These are phyloP conservation scores for Mycogona germanica DNA, from an alignment of 2,888 invertebrate genomes.

Conservation along the genomic window DNA sequence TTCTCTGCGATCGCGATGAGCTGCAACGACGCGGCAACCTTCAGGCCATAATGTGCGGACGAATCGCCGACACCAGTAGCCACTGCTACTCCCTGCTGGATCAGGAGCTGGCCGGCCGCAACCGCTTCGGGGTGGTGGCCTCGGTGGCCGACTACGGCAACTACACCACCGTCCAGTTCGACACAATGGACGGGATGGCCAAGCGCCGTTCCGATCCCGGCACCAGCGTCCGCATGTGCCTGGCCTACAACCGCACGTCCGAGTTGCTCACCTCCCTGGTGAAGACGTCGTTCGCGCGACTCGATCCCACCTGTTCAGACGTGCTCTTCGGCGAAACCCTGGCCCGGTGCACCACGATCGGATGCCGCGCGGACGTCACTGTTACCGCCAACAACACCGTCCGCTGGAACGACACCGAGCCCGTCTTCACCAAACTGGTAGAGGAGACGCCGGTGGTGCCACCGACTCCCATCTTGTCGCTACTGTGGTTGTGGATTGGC, in stretches of 20 bases:
- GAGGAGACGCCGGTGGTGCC: too few species aligned
- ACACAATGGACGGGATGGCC: too few species aligned
- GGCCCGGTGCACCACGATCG: not conserved
- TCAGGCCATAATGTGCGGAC: too few species aligned
- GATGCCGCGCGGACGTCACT: not conserved
- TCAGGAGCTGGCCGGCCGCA: not conserved
- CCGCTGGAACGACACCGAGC: not conserved
- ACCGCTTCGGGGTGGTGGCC: not conserved
- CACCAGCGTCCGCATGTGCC: not conserved
- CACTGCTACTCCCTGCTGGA: not conserved
- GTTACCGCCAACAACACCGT: not conserved
- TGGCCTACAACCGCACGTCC: not conserved
- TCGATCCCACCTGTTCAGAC: not conserved
- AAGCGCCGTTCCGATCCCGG: not conserved
- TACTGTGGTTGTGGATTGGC: constrained; percentile 12
- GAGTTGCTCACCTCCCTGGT: not conserved
- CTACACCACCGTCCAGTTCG: not conserved
- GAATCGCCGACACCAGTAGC: too few species aligned
- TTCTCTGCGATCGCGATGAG: too few species aligned
- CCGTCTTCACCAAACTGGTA: not conserved
- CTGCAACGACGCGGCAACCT: too few species aligned
- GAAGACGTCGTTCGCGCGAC: not conserved
- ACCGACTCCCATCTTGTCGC: not conserved
- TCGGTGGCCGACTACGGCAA: not conserved
- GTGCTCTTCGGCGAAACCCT: not conserved